A percentile compares a stretch with the other conserved stretches of the same genome.
Conservation (phyloP, 2,797 vertebrate species). For the Dryobates pubescens region DNA sequence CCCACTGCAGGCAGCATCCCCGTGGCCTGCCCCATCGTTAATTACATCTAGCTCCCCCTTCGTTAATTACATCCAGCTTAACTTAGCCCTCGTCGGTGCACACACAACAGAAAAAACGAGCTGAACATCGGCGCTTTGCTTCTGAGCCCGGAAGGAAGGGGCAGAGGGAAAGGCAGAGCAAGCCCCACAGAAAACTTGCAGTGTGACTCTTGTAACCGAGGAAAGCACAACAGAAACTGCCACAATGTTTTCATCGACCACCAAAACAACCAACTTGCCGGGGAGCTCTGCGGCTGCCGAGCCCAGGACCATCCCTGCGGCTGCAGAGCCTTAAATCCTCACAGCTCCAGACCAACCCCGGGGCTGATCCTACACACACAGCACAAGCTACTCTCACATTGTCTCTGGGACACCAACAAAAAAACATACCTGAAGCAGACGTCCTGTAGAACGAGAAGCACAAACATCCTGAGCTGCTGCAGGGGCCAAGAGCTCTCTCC, state of each 20-base stretch:
- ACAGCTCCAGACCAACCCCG: too few species aligned
- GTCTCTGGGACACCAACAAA: accelerated
- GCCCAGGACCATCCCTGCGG: too few species aligned
- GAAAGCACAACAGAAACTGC: not conserved
- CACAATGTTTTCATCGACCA: accelerated
- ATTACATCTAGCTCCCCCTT: too few species aligned
- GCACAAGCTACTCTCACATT: accelerated
- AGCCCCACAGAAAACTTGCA: accelerated
- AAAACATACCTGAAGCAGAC: accelerated
- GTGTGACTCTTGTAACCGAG: accelerated
- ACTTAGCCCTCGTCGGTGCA: accelerated
- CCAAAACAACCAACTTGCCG: accelerated
- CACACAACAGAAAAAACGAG: accelerated
- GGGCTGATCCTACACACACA: accelerated
- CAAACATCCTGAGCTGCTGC: accelerated
- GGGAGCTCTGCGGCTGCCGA: not conserved
- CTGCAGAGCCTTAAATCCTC: not conserved
- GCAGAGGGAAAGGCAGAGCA: not conserved
- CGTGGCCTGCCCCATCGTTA: accelerated
- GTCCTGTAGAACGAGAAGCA: accelerated
- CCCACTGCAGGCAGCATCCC: not conserved
- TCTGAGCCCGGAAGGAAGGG: not conserved
- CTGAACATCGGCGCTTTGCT: accelerated
- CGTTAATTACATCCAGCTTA: not conserved
- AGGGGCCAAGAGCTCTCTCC: accelerated